These are phyloP conservation scores for Theretra japonica DNA, from an alignment of 2,888 invertebrate species.

Conservation along the genomic window DNA sequence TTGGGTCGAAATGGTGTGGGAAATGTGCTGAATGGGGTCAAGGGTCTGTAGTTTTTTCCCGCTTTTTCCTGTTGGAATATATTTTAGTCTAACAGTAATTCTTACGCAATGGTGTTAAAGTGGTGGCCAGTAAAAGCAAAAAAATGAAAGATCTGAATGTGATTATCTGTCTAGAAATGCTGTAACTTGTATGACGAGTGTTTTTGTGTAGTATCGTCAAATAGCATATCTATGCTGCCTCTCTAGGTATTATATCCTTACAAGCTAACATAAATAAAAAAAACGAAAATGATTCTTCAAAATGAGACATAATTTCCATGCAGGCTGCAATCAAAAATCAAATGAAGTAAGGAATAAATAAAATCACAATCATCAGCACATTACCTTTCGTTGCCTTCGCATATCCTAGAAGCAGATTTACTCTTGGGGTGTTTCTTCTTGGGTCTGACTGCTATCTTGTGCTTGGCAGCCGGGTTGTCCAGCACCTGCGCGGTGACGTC, in stretches of 20 bases:
- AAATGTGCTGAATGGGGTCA: not conserved
- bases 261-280: too few relatives aligned
- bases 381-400: constrained; percentile 28
- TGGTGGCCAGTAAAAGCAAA: too few relatives aligned
- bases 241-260: too few relatives aligned
- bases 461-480: constrained; percentile 90
- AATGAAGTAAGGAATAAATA: not conserved
- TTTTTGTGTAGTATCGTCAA: too few relatives aligned
- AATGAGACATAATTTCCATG: not conserved
- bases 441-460: constrained; percentile 90
- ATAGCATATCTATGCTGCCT: too few relatives aligned
- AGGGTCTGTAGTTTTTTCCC: not conserved
- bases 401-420: constrained; percentile 51
- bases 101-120: too few relatives aligned
- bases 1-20: constrained; percentile 14
- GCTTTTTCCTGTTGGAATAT: not conserved
- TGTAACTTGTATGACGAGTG: too few relatives aligned
- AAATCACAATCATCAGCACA: not conserved
- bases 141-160: too few relatives aligned
- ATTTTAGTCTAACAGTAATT: too few relatives aligned
- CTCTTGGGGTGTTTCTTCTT: constrained; percentile 86
- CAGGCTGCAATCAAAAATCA: not conserved
- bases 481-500: constrained; percentile 86
- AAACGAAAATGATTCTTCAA: not conserved
- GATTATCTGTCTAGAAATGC: too few relatives aligned